Evolutionary conservation across 2,113 vertebrate species (phyloP), one percentile per base, ranked within the genome.

Genomic region (Arothron firmamentum): DNA sequence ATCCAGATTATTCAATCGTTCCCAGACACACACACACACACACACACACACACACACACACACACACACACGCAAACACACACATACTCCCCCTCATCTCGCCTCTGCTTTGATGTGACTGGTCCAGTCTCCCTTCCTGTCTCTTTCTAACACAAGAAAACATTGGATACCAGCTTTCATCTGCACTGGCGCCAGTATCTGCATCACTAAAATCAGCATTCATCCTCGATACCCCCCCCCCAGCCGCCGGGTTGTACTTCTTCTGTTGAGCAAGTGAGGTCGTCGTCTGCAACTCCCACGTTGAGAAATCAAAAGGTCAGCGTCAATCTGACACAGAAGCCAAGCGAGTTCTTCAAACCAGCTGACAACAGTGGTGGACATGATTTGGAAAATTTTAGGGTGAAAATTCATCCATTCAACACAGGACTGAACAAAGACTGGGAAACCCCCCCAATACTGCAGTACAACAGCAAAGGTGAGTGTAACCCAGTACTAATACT

Each of bases 231-330:
- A 31, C 6, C 4, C 28, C 28, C 28, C 28, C 28, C 28, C 28
- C 28, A 31, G 28, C 21, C 21, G 21, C 21, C 21, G 21, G 21
- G 25, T 28, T 28, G 25, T 28, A 38, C 34, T 12, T 38, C 34
- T 12, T 38, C 34, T 12, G 34, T 12, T 12, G 34, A 12, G 34
- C 34, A 38, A 38, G 9, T 12, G 34, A 12, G 34, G 34, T 38
- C 34, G 34, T 9, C 63, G 56, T 42, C 70, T 65, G 71, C 68
- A 77, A 66, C 65, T 60, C 4, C 47, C 69, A 67, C 76, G 66
- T 69, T 67, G 63, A n/a, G 12, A 68, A 81, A 81, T 71, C 65
- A 62, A 84, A 85, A 80, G 78, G 83, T 85, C 83, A 85, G 85
- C 83, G 81, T 78, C 73, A 59, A 56, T 59, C 18, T 65, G 74